These are phyloP conservation scores for Lasiurus cinereus DNA, from an alignment of 2,113 vertebrate genomes.

Conservation along the genomic window DNA sequence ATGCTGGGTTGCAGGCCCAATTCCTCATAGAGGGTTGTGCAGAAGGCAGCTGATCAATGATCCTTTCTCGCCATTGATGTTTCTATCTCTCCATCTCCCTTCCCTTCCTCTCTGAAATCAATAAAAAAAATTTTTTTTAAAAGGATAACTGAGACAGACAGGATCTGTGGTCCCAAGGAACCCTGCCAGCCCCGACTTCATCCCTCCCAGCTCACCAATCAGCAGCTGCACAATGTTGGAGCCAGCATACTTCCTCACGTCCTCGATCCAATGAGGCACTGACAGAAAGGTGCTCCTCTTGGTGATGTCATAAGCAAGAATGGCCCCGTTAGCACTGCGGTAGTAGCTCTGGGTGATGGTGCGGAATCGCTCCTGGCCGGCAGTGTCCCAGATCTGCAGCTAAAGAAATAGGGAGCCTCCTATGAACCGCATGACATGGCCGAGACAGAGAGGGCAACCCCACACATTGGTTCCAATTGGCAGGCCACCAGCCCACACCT, in stretches of 20 bases:
- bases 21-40: no score
- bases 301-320: conserved; percentile 94
- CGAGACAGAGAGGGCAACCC: background rate
- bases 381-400: conserved; percentile 96
- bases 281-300: conserved; percentile 91
- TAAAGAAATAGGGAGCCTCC: conserved; percentile 64
- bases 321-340: conserved; percentile 93
- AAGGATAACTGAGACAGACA: background rate
- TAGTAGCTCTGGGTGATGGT: conserved; percentile 96
- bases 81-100: no score
- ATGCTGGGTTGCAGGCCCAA: no score
- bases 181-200: background rate
- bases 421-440: background rate
- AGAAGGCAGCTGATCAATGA: no score
- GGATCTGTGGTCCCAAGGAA: fast-evolving
- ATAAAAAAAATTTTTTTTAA: background rate
- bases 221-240: conserved; percentile 92
- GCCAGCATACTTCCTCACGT: conserved; percentile 92
- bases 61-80: no score
- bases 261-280: conserved; percentile 94
- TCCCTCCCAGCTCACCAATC: conserved; percentile 88
- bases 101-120: no score
- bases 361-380: conserved; percentile 94
- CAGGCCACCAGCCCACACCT: background rate
- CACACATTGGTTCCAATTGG: background rate